A percentile compares a stretch with the other conserved stretches of the same genome.
These are phyloP conservation scores for Diaprepes abbreviatus DNA, from an alignment of 2,888 invertebrate species.

Conservation along the genomic window DNA sequence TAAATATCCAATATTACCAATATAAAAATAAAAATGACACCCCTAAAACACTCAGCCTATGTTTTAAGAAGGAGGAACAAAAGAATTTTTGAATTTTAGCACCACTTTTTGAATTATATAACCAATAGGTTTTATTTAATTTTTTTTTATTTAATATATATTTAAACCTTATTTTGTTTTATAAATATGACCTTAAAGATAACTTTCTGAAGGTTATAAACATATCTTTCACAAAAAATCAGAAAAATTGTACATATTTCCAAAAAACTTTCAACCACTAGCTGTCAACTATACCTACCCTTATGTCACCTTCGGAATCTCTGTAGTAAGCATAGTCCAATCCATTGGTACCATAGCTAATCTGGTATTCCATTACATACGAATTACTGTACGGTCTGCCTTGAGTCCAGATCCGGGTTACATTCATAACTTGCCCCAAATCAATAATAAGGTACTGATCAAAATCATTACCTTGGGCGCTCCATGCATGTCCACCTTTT, in stretches of 20 bases:
- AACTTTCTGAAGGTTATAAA: background rate
- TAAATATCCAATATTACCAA: no score
- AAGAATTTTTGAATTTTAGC: no score
- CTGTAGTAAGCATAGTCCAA: constrained; percentile 91
- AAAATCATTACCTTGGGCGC: constrained; percentile 91
- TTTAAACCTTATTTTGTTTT: no score
- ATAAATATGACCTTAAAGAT: no score
- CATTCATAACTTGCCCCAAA: constrained; percentile 87
- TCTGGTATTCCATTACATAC: constrained; percentile 93
- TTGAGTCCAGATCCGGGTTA: constrained; percentile 90
- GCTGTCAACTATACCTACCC: constrained; percentile 74
- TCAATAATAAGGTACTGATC: constrained; percentile 93
- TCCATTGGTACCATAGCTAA: constrained; percentile 93
- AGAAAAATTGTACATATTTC: background rate
- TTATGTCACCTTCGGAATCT: constrained; percentile 89
- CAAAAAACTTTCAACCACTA: background rate
- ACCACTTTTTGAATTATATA: no score
- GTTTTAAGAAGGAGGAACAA: no score
- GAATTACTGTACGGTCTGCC: constrained; percentile 92
- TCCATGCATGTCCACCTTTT: constrained; percentile 92
- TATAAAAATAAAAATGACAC: no score
- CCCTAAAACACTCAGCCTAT: no score
- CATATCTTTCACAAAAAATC: background rate
- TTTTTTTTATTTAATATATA: no score
- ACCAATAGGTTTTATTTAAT: no score